Evolutionary conservation across 2,888 invertebrate species (phyloP).

Genomic region (Aporophyla lueneburgensis): DNA sequence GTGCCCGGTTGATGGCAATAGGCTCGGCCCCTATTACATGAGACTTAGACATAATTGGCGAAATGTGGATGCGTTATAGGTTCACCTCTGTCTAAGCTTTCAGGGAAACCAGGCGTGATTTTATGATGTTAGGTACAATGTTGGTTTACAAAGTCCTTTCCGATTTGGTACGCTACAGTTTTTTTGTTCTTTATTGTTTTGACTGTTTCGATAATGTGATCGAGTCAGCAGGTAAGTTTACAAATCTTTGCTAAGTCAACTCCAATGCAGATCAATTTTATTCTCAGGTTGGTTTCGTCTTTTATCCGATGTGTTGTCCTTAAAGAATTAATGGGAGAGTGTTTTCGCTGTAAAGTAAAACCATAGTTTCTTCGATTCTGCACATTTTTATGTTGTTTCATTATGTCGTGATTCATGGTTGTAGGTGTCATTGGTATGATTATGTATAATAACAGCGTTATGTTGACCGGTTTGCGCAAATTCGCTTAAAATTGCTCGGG

Average conservation of each 20-base stretch:
- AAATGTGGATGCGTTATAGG: too few relatives aligned
- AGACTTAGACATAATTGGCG: too few relatives aligned
- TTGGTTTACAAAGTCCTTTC: neutral
- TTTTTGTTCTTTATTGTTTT: neutral
- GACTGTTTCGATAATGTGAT: neutral
- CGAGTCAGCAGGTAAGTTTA: neutral
- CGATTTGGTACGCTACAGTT: neutral
- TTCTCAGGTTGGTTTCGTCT: neutral
- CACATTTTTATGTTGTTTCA: conserved; percentile 6
- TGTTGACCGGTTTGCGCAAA: conserved; percentile 23
- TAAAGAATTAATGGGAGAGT: neutral
- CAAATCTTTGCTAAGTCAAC: neutral
- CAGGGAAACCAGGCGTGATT: too few relatives aligned
- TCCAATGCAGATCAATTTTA: neutral
- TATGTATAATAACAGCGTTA: conserved; percentile 15
- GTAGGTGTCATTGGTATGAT: conserved; percentile 11
- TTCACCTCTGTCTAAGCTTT: too few relatives aligned
- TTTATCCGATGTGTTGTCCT: neutral
- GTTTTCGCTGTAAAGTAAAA: conserved; percentile 3
- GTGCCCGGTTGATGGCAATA: too few relatives aligned
- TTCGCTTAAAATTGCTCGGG: conserved; percentile 31
- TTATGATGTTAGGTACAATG: too few relatives aligned
- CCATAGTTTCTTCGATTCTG: neutral
- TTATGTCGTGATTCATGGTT: conserved; percentile 19
- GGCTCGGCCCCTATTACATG: too few relatives aligned